Evolutionary conservation across 2,113 vertebrate species (phyloP), one percentile per base, ranked within the genome.

Genomic region (Hirundichthys speculiger): DNA sequence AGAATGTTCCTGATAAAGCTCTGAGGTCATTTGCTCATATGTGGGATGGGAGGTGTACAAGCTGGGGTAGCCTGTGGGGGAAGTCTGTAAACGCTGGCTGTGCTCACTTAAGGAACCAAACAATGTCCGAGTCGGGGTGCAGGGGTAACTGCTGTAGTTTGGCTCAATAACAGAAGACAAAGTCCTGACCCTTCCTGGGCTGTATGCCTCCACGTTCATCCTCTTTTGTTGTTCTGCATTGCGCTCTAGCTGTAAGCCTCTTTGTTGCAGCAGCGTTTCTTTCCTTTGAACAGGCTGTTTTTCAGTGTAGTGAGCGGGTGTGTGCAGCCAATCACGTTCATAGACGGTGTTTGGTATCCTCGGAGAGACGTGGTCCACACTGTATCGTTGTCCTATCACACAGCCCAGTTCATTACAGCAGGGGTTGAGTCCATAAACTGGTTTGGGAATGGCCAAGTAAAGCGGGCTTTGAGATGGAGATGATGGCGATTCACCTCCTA

Each of bases 371-470:
- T 80, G 46, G 0, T 92, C 92, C 64, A 92, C 53, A 0, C 80
- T 64, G 3, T 92, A 91, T 15, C 87, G 68, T 9, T 79, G 68
- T 25, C 90, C 82, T 24, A 91, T 73, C 25, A 84, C 43, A 64
- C 89, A 94, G 39, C 88, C 84, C 52, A 83, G 39, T 4, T 94
- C 88, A 39, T 83, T 3, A 16, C 91, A 95, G 76, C 93, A 94
- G 4, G 89, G 61, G 0, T 87, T 93, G 24, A 84, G 91, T 60
- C 92, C 81, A 2, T 98, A 99, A 50, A 98, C 55, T 0, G 97
- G 95, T 53, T 88, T 96, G 51, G 97, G 97, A 7, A 94, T 80
- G 0, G 94, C 93, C 54, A 98, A 47, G 3, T 88, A 83, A 18
- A 86, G 65, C n/a, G 89, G 77, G 56, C 51, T 81, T 19, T 85